Evolutionary conservation across 2,888 invertebrate genomes (phyloP).

Genomic region (Neuroscelio doddi): DNA sequence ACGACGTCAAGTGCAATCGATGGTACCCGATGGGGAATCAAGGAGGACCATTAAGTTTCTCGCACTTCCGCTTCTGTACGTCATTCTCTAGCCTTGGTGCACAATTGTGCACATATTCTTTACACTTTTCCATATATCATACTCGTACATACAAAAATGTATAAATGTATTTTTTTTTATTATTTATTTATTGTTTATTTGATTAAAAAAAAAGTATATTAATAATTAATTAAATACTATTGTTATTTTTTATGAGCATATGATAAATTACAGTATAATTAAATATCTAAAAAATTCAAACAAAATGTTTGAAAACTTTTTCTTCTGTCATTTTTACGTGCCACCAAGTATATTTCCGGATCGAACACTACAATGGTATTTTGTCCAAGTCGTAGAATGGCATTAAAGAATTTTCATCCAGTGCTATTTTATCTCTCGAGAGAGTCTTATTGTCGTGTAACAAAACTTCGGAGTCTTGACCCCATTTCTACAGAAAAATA

Average conservation of each 20-base stretch:
- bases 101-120: too few relatives aligned
- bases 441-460: constrained; percentile 13
- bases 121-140: too few relatives aligned
- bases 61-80: constrained; percentile 14
- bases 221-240: too few relatives aligned
- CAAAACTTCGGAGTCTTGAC: constrained; percentile 11
- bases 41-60: constrained; percentile 19
- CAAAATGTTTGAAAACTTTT: too few relatives aligned
- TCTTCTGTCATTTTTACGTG: constrained; percentile 5
- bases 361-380: constrained; percentile 9
- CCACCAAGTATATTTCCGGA: constrained; percentile 9
- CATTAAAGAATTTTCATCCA: constrained; percentile 24
- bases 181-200: too few relatives aligned
- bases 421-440: constrained; percentile 14
- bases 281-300: too few relatives aligned
- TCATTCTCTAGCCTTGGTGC: constrained; percentile 11
- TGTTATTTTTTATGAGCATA: too few relatives aligned
- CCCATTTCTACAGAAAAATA: constrained; percentile 12
- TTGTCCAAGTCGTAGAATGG: constrained; percentile 6
- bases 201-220: too few relatives aligned
- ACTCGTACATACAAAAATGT: too few relatives aligned
- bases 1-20: constrained; percentile 25
- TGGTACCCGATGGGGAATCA: constrained; percentile 19
- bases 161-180: too few relatives aligned
- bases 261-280: constrained; percentile 8